Conservation (phyloP, 92 coral and sea anemone genomes). For the Epizoanthus stellaris region DNA sequence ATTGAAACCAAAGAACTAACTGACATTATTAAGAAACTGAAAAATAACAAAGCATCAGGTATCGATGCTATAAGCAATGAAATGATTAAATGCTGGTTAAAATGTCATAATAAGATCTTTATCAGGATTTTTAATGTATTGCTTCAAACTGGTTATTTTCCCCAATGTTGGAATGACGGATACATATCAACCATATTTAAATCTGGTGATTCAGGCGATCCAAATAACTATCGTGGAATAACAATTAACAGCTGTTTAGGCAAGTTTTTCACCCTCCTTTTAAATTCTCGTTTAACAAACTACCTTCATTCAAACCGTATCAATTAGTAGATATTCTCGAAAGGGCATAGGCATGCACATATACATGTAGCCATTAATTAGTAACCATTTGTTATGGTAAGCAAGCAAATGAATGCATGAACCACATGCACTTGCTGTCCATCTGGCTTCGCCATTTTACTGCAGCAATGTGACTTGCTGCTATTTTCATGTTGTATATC, state of each 20-base stretch:
- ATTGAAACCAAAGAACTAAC: background rate
- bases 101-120: background rate
- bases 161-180: slow-evolving; percentile 10
- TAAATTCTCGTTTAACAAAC: slow-evolving; percentile 31
- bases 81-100: background rate
- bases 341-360: no score
- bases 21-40: background rate
- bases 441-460: no score
- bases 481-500: no score
- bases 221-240: slow-evolving; percentile 39
- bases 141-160: background rate
- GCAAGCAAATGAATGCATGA: no score
- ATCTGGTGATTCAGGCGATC: slow-evolving; percentile 14
- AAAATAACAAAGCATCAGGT: slow-evolving; percentile 4
- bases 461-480: no score
- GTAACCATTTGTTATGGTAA: no score
- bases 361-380: no score
- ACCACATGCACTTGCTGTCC: no score
- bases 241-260: slow-evolving; percentile 28
- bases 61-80: slow-evolving; percentile 6
- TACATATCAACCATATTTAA: slow-evolving; percentile 2
- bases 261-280: slow-evolving; percentile 18
- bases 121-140: background rate
- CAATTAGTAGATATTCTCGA: no score
- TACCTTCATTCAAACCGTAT: no score